phyloP scores from a whole-genome alignment of 2,888 invertebrate species.

The Macrosiphum euphorbiae region DNA sequence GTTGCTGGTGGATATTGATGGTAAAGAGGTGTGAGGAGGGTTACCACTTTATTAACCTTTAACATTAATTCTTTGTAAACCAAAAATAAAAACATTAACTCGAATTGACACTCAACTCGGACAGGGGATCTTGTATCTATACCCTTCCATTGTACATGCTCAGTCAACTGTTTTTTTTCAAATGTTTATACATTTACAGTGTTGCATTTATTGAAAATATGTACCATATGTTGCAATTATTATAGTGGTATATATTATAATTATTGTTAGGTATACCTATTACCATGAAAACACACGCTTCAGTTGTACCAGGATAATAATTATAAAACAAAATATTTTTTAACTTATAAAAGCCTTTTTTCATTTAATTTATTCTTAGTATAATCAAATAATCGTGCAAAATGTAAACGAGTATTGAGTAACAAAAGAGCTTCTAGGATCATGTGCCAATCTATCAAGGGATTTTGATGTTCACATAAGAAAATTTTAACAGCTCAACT shows the following conservation, averaged over 20 bases:
- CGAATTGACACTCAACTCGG: slow-evolving; percentile 40
- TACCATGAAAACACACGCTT: neutral
- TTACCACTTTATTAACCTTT: slow-evolving; percentile 40
- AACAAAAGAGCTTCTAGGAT: neutral
- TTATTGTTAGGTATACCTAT: neutral
- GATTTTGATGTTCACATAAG: neutral
- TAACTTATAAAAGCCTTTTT: neutral
- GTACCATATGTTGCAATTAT: neutral
- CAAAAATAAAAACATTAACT: slow-evolving; percentile 28
- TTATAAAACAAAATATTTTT: neutral
- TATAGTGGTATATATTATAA: neutral
- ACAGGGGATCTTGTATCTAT: neutral
- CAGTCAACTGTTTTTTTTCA: neutral
- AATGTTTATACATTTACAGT: neutral
- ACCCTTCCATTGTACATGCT: neutral
- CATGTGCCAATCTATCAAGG: neutral
- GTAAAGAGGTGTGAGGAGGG: neutral
- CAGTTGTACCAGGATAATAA: neutral
- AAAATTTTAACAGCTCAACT: neutral
- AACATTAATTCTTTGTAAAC: slow-evolving; percentile 22
- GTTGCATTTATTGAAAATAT: neutral
- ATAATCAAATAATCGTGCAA: neutral
- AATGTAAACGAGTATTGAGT: neutral
- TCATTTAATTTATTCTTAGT: neutral
- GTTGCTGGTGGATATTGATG: neutral